Base-by-base conservation (phyloP, 2,797 vertebrate species). In the Delichon dasypus region DNA sequence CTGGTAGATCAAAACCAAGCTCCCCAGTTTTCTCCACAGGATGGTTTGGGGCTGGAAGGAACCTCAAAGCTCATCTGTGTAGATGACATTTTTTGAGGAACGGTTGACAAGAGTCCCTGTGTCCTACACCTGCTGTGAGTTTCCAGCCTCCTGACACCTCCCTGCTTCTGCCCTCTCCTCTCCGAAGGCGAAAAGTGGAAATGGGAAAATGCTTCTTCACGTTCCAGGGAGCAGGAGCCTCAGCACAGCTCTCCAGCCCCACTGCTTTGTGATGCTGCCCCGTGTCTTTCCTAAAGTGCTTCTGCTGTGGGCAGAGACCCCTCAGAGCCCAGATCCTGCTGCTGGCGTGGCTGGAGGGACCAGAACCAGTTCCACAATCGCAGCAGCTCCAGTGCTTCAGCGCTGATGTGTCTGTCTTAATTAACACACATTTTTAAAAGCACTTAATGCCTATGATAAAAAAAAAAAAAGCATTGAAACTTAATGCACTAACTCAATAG, bases 371-470 rank as follows among this genome's bases (percentile, higher is more conserved):
- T 25, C 79, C 15, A 0, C 4, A 85, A 62, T 48, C 79, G 44
- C 84, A 71, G 64, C 25, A 61, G 75, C 72, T 16, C 13, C 26
- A 19, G 47, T 0, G 51, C 51, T 26, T 18, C 3, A 65, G 70
- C 71, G 85, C 65, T 85, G 73, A 74, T 27, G 79, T 40, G 88
- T 79, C 58, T 91, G 72, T 83, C 85, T 58, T 96, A 88, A 96
- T 95, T 95, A 96, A 95, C 85, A 85, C 75, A 13, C 71, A 80
- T 88, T 81, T 95, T 70, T 42, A 58, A 85, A 64, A 81, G 71
- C 23, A 1, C 88, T 92, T 90, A 81, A 88, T 55, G 88, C 85
- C 87, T 47, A 5, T 38, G 94, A 94, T 82, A 93, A 87, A 65
- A 73, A 85, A 81, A 53, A 83, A 79, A 6, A 94, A 87, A 65